These are phyloP conservation scores for Ifrita kowaldi DNA, from an alignment of 2,113 vertebrate species.

Conservation along the genomic window DNA sequence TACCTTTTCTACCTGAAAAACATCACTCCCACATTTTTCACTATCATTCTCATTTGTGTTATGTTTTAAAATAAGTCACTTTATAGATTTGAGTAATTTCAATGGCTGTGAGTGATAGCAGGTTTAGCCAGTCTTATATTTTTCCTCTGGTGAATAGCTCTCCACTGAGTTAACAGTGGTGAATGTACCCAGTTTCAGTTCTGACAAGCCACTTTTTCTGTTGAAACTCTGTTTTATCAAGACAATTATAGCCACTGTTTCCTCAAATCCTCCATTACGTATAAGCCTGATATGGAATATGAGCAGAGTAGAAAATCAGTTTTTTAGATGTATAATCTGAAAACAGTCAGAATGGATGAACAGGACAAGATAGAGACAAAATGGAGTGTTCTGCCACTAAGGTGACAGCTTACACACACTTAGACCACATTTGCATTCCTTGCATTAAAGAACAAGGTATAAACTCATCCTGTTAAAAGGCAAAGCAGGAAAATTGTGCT, in stretches of 20 bases:
- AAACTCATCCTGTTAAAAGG: neutral
- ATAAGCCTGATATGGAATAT: neutral
- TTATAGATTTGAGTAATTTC: neutral
- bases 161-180: neutral
- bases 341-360: neutral
- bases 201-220: neutral
- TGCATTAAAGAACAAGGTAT: neutral
- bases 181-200: neutral
- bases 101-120: neutral
- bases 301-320: neutral
- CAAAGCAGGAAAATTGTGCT: neutral
- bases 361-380: neutral
- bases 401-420: neutral
- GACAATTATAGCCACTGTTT: neutral
- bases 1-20: neutral
- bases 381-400: neutral
- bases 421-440: neutral
- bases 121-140: neutral
- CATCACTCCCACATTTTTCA: neutral
- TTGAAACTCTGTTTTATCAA: neutral
- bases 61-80: neutral
- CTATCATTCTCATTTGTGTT: neutral
- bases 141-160: neutral
- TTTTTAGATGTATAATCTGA: neutral
- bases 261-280: neutral